phyloP scores from a whole-genome alignment of 2,888 invertebrate species.

The Entomobrya multifasciata region DNA sequence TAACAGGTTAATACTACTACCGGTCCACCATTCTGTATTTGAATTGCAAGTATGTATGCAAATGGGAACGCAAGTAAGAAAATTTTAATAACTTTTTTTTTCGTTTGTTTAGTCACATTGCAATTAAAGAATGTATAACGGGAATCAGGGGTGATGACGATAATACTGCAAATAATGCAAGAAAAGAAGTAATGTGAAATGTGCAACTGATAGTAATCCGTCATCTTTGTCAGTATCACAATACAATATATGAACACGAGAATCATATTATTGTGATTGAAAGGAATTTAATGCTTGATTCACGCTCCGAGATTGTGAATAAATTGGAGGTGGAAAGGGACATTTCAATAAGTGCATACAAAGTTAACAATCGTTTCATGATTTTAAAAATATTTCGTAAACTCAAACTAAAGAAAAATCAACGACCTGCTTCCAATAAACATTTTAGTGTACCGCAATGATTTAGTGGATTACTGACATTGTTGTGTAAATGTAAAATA shows the following conservation, averaged over 20 bases:
- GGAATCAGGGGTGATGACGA: constrained; percentile 16
- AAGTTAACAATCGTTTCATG: constrained; percentile 3
- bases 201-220: constrained; percentile 22
- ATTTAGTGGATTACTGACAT: neutral
- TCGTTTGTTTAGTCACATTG: neutral
- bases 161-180: constrained; percentile 42
- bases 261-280: constrained; percentile 20
- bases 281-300: constrained; percentile 49
- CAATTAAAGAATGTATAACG: constrained; percentile 44
- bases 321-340: constrained; percentile 40
- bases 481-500: neutral
- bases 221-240: constrained; percentile 11
- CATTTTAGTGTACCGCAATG: neutral
- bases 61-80: neutral
- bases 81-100: neutral
- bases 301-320: constrained; percentile 35
- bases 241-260: neutral
- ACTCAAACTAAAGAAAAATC: neutral
- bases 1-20: constrained; percentile 30
- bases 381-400: too few species aligned
- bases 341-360: constrained; percentile 18
- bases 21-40: neutral
- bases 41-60: neutral
- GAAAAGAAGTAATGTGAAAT: neutral
- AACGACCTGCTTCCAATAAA: constrained; percentile 39